Evolutionary conservation across 1,140 invertebrate genomes (phyloP).

Genomic region (Eriocheir sinensis): DNA sequence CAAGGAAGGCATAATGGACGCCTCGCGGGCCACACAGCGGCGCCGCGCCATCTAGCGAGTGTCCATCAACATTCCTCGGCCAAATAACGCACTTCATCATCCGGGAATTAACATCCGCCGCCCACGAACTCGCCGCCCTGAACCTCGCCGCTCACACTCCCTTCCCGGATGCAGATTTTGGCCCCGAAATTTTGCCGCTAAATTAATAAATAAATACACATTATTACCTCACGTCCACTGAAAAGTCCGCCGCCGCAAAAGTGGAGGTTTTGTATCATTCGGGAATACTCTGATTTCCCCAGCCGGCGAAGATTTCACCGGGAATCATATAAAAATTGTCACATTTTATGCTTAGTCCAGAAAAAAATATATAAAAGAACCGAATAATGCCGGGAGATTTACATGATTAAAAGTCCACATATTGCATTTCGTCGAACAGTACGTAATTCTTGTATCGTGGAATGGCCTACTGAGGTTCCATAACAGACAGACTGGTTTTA

Average conservation of each 20-base stretch:
- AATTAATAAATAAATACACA: background rate
- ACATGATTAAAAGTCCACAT: background rate
- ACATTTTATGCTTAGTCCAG: background rate
- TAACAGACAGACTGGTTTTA: no score
- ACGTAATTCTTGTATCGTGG: no score
- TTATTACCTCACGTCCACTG: background rate
- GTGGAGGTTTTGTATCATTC: background rate
- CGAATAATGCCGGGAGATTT: background rate
- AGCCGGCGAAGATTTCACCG: background rate
- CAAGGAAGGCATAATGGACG: background rate
- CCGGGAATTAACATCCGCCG: background rate
- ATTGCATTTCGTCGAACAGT: no score
- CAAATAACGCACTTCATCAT: background rate
- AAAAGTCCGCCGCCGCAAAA: background rate
- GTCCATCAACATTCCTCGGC: background rate
- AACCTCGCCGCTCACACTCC: no score
- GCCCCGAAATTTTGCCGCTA: no score
- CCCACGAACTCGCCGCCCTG: background rate
- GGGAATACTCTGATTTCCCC: background rate
- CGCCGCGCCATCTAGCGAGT: background rate
- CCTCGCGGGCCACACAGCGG: background rate
- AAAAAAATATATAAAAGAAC: no score
- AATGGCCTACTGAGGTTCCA: no score
- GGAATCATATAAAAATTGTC: background rate
- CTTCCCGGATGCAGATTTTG: no score